Evolutionary conservation across 1,140 invertebrate species (phyloP).

Genomic region (Melanaphis sacchari): DNA sequence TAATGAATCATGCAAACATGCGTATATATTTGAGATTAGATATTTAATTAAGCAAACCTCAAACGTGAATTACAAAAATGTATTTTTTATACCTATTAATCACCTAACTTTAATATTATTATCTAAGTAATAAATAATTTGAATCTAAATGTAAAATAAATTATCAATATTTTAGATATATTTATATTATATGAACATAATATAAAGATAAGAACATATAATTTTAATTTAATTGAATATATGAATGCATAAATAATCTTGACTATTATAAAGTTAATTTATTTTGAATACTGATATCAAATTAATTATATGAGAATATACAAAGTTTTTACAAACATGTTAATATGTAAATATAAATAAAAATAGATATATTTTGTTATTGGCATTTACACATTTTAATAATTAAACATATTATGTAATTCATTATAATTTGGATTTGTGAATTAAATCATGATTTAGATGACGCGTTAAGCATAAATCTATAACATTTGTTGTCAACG

Average conservation of each 20-base stretch:
- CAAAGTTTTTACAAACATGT: not conserved
- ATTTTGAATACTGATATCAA: not conserved
- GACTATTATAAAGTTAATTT: not conserved
- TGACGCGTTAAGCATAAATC: not conserved
- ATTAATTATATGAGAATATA: not conserved
- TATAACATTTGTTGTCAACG: not conserved
- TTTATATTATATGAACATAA: not conserved
- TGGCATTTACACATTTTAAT: not conserved
- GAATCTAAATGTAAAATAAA: constrained; percentile 1
- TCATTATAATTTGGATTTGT: not conserved
- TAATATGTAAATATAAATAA: not conserved
- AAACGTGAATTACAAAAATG: not conserved
- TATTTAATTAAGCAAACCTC: not conserved
- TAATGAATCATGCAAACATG: constrained; percentile 6
- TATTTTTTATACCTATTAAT: not conserved
- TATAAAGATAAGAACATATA: not conserved
- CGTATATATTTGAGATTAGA: not conserved
- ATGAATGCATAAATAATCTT: not conserved
- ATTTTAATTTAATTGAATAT: not conserved
- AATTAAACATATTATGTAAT: not conserved
- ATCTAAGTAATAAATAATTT: not conserved
- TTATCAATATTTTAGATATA: not conserved
- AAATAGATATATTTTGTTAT: not conserved
- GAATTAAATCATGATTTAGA: not conserved
- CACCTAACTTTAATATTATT: not conserved